These are phyloP conservation scores for Poecilobothrus nobilitatus DNA, from an alignment of 2,888 invertebrate species.

Conservation along the genomic window DNA sequence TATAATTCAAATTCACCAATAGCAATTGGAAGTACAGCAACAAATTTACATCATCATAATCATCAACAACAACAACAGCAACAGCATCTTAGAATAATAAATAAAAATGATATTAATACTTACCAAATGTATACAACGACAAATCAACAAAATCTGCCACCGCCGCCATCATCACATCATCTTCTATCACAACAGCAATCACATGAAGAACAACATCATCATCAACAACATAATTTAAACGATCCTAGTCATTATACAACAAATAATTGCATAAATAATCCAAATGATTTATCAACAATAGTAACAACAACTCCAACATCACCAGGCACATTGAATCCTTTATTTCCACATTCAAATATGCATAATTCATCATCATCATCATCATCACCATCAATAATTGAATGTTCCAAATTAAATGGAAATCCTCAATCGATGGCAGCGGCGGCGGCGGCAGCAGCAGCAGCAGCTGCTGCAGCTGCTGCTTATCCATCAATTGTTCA, in stretches of 20 bases:
- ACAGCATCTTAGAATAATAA: constrained; percentile 17
- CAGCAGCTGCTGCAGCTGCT: constrained; percentile 21
- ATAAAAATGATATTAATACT: neutral
- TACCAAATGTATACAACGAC: neutral
- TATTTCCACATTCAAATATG: constrained; percentile 26
- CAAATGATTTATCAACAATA: constrained; percentile 24
- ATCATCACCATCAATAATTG: constrained; percentile 20
- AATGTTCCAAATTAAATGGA: neutral
- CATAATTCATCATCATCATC: constrained; percentile 18
- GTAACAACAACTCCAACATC: constrained; percentile 27
- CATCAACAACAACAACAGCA: constrained; percentile 22
- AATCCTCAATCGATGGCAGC: constrained; percentile 16
- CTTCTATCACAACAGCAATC: constrained; percentile 21
- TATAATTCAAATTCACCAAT: neutral
- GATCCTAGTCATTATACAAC: constrained; percentile 18
- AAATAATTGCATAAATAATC: constrained; percentile 19
- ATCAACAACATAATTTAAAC: constrained; percentile 22
- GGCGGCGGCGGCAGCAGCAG: constrained; percentile 23
- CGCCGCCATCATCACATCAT: constrained; percentile 32
- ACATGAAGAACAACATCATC: constrained; percentile 21
- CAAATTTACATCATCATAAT: constrained; percentile 13
- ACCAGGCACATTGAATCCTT: constrained; percentile 29
- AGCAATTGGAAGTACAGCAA: neutral
- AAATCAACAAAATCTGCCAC: constrained; percentile 27
- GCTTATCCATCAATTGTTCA: constrained; percentile 22